Evolutionary conservation across 2,797 vertebrate genomes (phyloP).

Genomic region (Malurus splendens): DNA sequence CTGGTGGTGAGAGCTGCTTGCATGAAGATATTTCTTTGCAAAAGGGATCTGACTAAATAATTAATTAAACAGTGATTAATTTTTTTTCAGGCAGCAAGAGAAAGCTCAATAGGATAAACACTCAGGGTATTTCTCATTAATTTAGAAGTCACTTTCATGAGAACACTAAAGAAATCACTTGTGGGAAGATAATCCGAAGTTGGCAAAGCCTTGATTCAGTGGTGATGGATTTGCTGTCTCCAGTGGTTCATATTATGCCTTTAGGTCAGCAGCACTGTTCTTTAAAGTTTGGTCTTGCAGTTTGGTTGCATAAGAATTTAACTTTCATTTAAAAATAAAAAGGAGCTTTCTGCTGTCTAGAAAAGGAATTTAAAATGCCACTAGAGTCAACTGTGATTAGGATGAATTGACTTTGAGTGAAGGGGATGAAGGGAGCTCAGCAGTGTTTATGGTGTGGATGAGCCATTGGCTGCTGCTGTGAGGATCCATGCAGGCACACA

Average conservation of each 20-base stretch:
- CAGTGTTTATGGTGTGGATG: background rate
- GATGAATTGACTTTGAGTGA: background rate
- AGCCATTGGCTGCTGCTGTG: background rate
- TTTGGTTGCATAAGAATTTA: background rate
- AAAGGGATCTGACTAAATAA: slow-evolving; percentile 27
- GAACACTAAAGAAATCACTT: slow-evolving; percentile 32
- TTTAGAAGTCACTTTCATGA: slow-evolving; percentile 43
- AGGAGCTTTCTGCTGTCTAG: background rate
- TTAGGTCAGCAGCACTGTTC: background rate
- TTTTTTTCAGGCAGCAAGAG: background rate
- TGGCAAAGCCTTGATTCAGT: background rate
- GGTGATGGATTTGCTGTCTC: slow-evolving; percentile 9
- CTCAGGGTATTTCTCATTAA: slow-evolving; percentile 18
- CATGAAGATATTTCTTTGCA: slow-evolving; percentile 9
- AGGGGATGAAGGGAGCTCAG: background rate
- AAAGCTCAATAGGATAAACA: slow-evolving; percentile 18
- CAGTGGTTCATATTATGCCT: background rate
- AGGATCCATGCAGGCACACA: accelerated
- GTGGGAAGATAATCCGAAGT: background rate
- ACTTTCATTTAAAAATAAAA: background rate
- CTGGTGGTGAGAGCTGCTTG: background rate
- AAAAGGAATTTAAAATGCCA: background rate
- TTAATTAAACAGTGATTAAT: slow-evolving; percentile 28
- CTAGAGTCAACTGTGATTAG: background rate
- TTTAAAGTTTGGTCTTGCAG: background rate